These are phyloP conservation scores for Zygaena filipendulae DNA, from an alignment of 2,888 invertebrate species.

Conservation along the genomic window DNA sequence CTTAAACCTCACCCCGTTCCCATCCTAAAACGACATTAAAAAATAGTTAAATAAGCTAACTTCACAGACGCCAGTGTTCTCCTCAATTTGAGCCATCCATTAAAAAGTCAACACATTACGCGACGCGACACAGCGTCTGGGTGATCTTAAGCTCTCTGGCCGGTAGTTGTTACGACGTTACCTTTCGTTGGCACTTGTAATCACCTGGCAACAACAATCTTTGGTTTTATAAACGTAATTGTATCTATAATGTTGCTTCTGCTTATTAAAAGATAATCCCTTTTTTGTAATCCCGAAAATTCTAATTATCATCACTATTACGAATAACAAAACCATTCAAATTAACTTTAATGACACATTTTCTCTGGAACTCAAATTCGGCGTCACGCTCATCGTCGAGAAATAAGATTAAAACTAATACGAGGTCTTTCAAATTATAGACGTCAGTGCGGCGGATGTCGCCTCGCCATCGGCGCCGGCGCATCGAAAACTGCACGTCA, in stretches of 20 bases:
- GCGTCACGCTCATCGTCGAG: slow-evolving; percentile 60
- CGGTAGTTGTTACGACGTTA: slow-evolving; percentile 43
- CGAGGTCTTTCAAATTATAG: slow-evolving; percentile 65
- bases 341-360: slow-evolving; percentile 65
- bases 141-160: slow-evolving; percentile 29
- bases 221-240: slow-evolving; percentile 13
- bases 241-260: too few species aligned
- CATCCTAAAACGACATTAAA: slow-evolving; percentile 51
- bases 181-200: slow-evolving; percentile 34
- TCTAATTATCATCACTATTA: too few species aligned
- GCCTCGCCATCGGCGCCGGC: slow-evolving; percentile 52
- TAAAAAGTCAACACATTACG: slow-evolving; percentile 43
- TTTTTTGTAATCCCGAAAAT: too few species aligned
- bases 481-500: slow-evolving; percentile 62
- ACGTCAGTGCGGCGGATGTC: slow-evolving; percentile 55
- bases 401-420: slow-evolving; percentile 63
- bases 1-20: slow-evolving; percentile 41
- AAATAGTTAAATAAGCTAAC: slow-evolving; percentile 54
- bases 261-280: too few species aligned
- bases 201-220: slow-evolving; percentile 32
- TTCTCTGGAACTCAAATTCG: slow-evolving; percentile 41
- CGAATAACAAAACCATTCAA: slow-evolving; percentile 47
- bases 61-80: slow-evolving; percentile 29
- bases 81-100: slow-evolving; percentile 34
- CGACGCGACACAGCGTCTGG: slow-evolving; percentile 29